phyloP scores from a whole-genome alignment of 64 coral and sea anemone genomes.

The Hydrozoanthus tunicans region DNA sequence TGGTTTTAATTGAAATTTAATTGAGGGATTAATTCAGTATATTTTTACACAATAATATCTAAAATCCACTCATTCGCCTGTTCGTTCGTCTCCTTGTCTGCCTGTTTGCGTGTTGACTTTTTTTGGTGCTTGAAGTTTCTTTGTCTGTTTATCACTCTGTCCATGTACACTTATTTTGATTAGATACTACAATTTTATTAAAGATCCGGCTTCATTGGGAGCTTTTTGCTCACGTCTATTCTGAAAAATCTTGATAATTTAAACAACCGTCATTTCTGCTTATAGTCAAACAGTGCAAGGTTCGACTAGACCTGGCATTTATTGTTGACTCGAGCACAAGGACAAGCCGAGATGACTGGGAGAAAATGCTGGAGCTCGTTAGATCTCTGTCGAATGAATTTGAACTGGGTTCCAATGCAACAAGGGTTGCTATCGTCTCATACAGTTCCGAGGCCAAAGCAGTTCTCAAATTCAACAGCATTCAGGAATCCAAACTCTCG shows the following conservation, averaged over 20 bases:
- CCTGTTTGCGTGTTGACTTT: too few relatives aligned
- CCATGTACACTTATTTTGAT: too few relatives aligned
- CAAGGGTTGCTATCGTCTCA: constrained; percentile 36
- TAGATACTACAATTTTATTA: too few relatives aligned
- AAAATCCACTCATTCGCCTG: too few relatives aligned
- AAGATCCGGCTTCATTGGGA: too few relatives aligned
- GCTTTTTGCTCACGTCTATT: too few relatives aligned
- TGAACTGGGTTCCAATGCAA: constrained; percentile 29
- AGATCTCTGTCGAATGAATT: constrained; percentile 17
- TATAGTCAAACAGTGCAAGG: constrained; percentile 55
- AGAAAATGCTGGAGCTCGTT: constrained; percentile 39
- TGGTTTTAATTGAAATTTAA: background rate
- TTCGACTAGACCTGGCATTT: constrained; percentile 42
- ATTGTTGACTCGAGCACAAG: constrained; percentile 47
- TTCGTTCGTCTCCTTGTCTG: too few relatives aligned
- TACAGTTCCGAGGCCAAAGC: constrained; percentile 26
- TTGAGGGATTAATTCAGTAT: too few relatives aligned
- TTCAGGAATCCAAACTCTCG: background rate
- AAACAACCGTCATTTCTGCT: background rate
- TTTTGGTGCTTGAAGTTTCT: too few relatives aligned
- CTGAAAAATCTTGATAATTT: background rate
- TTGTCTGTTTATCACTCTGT: too few relatives aligned
- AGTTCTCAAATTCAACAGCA: constrained; percentile 21
- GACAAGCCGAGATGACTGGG: constrained; percentile 13
- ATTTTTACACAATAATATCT: too few relatives aligned